Base-by-base conservation (phyloP, 1,140 invertebrate genomes). In the Papilio machaon region DNA sequence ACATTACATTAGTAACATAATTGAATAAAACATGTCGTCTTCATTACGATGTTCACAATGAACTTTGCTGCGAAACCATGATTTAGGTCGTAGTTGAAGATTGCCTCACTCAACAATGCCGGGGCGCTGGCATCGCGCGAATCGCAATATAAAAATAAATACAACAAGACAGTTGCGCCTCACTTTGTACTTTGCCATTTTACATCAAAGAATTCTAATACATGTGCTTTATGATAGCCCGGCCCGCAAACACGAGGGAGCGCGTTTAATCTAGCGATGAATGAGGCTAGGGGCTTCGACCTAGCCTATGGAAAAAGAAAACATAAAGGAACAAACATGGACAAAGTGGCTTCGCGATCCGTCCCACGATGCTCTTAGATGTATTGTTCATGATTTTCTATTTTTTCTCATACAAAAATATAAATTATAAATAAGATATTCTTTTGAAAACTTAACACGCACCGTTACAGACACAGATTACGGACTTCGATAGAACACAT, bases 271-370 rank as follows among this genome's bases (percentile, higher is more conserved):
- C 74, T 49, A 76, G 74, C 46, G 74, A 76, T 76, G 74, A 76
- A 76, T 49, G 74, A 76, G 46, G 43, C 74, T 76, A 76, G 74
- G 74, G 74, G 74, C 74, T 76, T 52, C 74, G 74, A 76, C 74
- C 47, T 30, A 52, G 74, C 19, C 49, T 30, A 49, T 47, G 49
- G 46, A 76, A 76, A 76, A 76, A 76, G 46, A 76, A 52, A 76
- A 76, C 43, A 47, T 49, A 76, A 49, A n/a, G 46, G 17, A 54
- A 76, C n/a, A 76, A 76, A 52, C 47, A 52, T 17, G 73, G 73
- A 73, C n/a, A 43, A 47, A 47, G 73, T 75, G 49, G 73, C 38
- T 75, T 46, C n/a, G 10, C 13, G 38, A 17, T 49, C 46, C 60
- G 23, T 13, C 43, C 43, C 46, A 43, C 38, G 73, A 23, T 17